Evolutionary conservation across 2,797 vertebrate genomes (phyloP).

Genomic region (Acanthiza pusilla): DNA sequence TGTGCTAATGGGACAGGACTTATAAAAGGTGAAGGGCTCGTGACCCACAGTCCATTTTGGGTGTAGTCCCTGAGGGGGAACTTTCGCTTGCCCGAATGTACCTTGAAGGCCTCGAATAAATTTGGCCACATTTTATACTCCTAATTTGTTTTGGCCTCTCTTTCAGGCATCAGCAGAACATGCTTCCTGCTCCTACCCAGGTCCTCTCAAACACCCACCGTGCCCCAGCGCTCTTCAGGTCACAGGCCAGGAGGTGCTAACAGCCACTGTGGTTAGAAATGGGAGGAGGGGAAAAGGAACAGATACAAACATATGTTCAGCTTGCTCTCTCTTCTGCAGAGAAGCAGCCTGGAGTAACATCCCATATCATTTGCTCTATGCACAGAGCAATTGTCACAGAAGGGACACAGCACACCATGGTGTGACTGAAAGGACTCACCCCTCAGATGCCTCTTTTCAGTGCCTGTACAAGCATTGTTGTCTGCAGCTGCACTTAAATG

Average conservation of each 20-base stretch:
- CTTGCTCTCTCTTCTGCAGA: background rate
- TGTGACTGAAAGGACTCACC: background rate
- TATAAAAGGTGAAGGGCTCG: too few species aligned
- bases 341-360: background rate
- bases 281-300: background rate
- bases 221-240: background rate
- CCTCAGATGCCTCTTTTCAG: accelerated
- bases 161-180: too few species aligned
- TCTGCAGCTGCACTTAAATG: background rate
- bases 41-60: too few species aligned
- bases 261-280: background rate
- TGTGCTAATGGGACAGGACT: too few species aligned
- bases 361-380: background rate
- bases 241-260: background rate
- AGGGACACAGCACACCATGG: accelerated
- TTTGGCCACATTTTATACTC: too few species aligned
- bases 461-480: accelerated
- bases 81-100: too few species aligned
- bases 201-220: background rate
- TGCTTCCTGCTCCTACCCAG: background rate
- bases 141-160: too few species aligned
- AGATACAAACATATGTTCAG: background rate
- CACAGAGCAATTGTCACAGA: background rate
- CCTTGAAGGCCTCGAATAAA: too few species aligned
- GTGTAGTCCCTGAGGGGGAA: too few species aligned